A percentile compares a stretch with the other conserved stretches of the same genome.
phyloP scores from a whole-genome alignment of 2,888 invertebrate species.

The Hyposoter didymator region DNA sequence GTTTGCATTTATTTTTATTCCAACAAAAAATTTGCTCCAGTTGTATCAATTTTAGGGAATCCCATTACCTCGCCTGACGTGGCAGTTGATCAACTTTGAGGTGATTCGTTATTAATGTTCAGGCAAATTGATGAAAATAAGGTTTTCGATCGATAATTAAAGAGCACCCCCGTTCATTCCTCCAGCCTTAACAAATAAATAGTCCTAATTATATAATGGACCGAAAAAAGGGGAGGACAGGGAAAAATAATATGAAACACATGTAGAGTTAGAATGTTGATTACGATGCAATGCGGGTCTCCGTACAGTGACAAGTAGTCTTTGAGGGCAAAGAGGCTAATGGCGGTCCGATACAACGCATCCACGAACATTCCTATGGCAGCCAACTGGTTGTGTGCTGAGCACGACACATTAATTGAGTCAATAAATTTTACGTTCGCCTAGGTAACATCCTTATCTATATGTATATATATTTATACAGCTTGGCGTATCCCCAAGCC shows the following conservation, averaged over 20 bases:
- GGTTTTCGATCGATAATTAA: no score
- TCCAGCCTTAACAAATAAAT: not conserved
- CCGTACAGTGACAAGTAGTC: slow-evolving; percentile 25
- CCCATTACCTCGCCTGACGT: no score
- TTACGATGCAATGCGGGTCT: slow-evolving; percentile 63
- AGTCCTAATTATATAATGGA: not conserved
- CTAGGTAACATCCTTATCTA: slow-evolving; percentile 27
- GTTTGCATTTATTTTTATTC: no score
- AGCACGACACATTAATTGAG: slow-evolving; percentile 76
- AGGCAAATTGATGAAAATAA: no score
- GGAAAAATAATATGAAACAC: not conserved
- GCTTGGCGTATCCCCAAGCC: slow-evolving; percentile 23
- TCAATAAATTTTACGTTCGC: slow-evolving; percentile 75
- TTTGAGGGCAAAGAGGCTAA: slow-evolving; percentile 20
- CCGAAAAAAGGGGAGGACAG: not conserved
- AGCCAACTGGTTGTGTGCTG: slow-evolving; percentile 16
- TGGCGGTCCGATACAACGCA: slow-evolving; percentile 35
- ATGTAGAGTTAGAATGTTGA: slow-evolving; percentile 17
- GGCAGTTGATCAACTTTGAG: no score
- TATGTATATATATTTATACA: not conserved
- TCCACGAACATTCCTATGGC: slow-evolving; percentile 27
- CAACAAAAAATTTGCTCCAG: no score
- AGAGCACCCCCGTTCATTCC: no score
- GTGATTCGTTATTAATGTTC: no score
- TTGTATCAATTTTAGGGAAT: no score